These are phyloP conservation scores for Embiotoca jacksoni DNA, from an alignment of 2,113 vertebrate genomes.

Conservation along the genomic window DNA sequence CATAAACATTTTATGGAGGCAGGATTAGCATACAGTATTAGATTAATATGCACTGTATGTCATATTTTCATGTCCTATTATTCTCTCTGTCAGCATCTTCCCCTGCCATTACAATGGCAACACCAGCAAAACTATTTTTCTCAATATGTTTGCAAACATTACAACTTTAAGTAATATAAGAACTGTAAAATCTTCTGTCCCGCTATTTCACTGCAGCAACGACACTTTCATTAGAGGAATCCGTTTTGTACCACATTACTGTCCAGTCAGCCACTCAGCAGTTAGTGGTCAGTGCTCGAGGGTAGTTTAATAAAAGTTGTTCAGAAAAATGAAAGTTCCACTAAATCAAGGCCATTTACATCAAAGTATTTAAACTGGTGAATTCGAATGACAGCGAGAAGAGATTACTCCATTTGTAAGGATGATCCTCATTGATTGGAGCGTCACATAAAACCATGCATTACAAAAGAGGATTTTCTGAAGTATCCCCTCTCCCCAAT, in stretches of 20 bases:
- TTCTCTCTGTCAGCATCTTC: not conserved
- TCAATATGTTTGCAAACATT: not conserved
- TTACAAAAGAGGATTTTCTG: slow-evolving; percentile 50
- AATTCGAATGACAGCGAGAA: slow-evolving; percentile 19
- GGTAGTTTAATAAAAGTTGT: slow-evolving; percentile 20
- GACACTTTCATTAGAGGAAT: slow-evolving; percentile 16
- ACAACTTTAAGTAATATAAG: not conserved
- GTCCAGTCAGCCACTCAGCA: slow-evolving; percentile 1
- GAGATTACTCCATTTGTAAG: slow-evolving; percentile 25
- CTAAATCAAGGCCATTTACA: slow-evolving; percentile 9
- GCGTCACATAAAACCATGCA: slow-evolving; percentile 26
- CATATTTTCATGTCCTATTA: not conserved
- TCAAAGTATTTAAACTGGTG: slow-evolving; percentile 25
- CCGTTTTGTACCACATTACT: not conserved
- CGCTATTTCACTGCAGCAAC: not conserved
- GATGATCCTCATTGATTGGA: slow-evolving; percentile 16
- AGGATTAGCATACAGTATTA: not conserved
- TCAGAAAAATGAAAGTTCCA: not conserved
- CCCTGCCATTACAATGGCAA: not conserved
- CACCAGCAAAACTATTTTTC: not conserved
- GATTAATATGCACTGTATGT: not conserved
- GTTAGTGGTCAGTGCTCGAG: slow-evolving; percentile 17
- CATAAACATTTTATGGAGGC: not conserved
- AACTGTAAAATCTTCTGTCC: not conserved
- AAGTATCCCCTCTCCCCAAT: slow-evolving; percentile 23